These are phyloP conservation scores for Nothoprocta perdicaria DNA, from an alignment of 2,113 vertebrate genomes.

Conservation along the genomic window DNA sequence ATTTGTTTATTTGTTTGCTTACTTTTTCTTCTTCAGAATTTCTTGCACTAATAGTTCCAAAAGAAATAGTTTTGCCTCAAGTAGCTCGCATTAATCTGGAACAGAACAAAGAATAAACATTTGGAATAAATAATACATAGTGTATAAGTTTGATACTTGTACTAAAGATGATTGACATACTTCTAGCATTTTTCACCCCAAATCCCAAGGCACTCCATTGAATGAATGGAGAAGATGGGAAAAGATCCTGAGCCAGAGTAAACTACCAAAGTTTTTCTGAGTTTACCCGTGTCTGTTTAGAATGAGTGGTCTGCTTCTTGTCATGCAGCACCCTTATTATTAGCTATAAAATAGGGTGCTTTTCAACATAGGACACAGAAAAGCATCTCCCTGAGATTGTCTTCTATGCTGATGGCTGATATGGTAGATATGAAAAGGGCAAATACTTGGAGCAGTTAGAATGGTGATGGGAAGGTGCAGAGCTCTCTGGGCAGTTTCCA, in stretches of 20 bases:
- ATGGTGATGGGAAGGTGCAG: fast-evolving
- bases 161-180: slow-evolving; percentile 40
- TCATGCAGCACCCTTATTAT: not conserved
- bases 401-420: not conserved
- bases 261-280: not conserved
- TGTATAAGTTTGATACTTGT: slow-evolving; percentile 45
- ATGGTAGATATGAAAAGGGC: not conserved
- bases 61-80: slow-evolving; percentile 56
- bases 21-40: slow-evolving; percentile 43
- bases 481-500: not conserved
- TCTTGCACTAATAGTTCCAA: slow-evolving; percentile 15
- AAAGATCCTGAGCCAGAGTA: not conserved
- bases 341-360: not conserved
- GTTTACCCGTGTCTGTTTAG: not conserved
- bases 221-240: not conserved
- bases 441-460: not conserved
- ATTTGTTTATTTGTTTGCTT: not conserved
- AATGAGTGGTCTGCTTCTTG: not conserved
- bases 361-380: not conserved
- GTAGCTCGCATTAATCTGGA: slow-evolving; percentile 51
- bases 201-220: not conserved
- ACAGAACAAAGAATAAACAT: slow-evolving; percentile 67
- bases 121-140: slow-evolving; percentile 61
- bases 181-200: not conserved
- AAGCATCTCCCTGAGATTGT: not conserved